Percentiles rank a stretch among this genome's conserved stretches.
phyloP scores from a whole-genome alignment of 2,113 vertebrate species.

The Capreolus pygargus region DNA sequence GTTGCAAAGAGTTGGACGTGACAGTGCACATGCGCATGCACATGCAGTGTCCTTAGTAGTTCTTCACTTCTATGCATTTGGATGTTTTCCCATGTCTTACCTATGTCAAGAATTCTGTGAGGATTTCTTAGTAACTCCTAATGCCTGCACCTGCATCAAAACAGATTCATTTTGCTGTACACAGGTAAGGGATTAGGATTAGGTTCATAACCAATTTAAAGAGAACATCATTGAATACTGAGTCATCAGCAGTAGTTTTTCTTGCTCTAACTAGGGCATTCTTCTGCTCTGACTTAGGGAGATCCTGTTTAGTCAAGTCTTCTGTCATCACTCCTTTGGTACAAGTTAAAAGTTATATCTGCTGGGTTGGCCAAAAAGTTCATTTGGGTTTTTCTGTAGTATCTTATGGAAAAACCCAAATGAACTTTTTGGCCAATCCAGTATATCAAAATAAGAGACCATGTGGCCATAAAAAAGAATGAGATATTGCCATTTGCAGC shows the following conservation, averaged over 20 bases:
- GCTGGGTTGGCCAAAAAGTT: not conserved
- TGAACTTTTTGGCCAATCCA: not conserved
- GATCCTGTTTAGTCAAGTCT: not conserved
- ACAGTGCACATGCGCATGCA: accelerated
- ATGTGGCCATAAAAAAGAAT: not conserved
- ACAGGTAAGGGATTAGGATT: not conserved
- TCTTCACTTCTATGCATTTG: not conserved
- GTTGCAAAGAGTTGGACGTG: not conserved
- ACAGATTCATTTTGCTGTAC: not conserved
- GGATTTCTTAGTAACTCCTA: slow-evolving; percentile 4
- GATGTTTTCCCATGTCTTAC: not conserved
- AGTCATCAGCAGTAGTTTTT: slow-evolving; percentile 34
- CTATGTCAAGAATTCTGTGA: not conserved
- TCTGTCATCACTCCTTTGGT: not conserved
- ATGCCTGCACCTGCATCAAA: not conserved
- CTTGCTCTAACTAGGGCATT: not conserved
- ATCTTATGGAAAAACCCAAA: not conserved
- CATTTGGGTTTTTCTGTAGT: too few species aligned
- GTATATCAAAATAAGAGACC: not conserved
- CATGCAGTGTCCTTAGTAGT: not conserved
- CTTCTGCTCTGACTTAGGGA: slow-evolving; percentile 12
- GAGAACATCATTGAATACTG: not conserved
- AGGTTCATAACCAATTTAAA: slow-evolving; percentile 1
- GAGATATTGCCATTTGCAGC: not conserved
- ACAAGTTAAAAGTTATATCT: not conserved